phyloP scores from a whole-genome alignment of 2,888 invertebrate genomes.

The Charanyca ferruginea region DNA sequence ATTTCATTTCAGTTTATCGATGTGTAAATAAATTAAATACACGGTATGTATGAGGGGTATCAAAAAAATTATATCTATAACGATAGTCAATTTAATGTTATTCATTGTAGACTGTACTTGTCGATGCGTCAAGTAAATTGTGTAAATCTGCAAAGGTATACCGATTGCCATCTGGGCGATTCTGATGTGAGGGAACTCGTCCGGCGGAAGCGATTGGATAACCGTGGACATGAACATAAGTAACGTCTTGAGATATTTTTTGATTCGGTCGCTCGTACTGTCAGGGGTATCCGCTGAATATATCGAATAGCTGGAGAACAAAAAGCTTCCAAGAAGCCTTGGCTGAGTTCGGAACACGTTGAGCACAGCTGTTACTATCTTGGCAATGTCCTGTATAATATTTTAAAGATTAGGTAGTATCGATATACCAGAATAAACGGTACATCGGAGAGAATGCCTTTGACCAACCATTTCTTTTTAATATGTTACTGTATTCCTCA shows the following conservation, averaged over 20 bases:
- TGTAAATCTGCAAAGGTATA: constrained; percentile 72
- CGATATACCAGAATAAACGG: background rate
- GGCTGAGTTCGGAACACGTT: constrained; percentile 68
- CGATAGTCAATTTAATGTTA: constrained; percentile 63
- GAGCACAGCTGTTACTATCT: constrained; percentile 59
- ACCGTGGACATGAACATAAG: constrained; percentile 59
- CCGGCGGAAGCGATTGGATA: constrained; percentile 62
- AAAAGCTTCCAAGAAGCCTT: constrained; percentile 69
- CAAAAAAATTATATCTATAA: constrained; percentile 65
- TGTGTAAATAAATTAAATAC: constrained; percentile 72
- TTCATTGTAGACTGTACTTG: constrained; percentile 67
- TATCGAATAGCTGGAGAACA: constrained; percentile 71
- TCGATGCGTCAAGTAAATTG: constrained; percentile 69
- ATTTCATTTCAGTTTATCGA: constrained; percentile 65
- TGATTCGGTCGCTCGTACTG: constrained; percentile 55
- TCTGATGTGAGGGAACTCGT: constrained; percentile 68
- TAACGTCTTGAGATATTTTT: constrained; percentile 57
- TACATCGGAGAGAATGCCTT: background rate
- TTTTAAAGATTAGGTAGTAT: background rate
- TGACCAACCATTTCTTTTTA: background rate
- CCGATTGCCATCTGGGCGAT: constrained; percentile 70
- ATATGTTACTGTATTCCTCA: background rate
- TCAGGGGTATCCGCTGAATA: constrained; percentile 62
- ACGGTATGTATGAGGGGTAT: constrained; percentile 70
- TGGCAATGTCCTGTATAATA: constrained; percentile 30